A percentile compares a stretch with the other conserved stretches of the same genome.
Evolutionary conservation across 2,797 vertebrate species (phyloP).

Genomic region (Champsocephalus esox): DNA sequence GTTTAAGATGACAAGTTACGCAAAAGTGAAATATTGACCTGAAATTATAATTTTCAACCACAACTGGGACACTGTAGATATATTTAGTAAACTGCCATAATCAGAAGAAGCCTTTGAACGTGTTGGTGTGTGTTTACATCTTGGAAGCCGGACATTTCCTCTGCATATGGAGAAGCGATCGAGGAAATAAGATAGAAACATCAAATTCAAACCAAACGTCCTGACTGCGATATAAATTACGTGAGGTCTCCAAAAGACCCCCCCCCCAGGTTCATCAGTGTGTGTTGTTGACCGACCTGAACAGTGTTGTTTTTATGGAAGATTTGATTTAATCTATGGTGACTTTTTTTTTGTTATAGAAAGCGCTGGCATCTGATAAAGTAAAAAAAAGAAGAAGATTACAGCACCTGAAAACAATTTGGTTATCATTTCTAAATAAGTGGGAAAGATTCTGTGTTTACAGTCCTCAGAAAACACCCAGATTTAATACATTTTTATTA

Average conservation of each 20-base stretch:
- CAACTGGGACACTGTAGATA: neutral
- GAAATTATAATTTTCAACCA: neutral
- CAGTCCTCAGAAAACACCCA: neutral
- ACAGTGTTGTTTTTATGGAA: neutral
- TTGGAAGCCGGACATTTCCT: constrained; percentile 19
- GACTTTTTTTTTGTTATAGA: neutral
- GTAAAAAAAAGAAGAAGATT: no score
- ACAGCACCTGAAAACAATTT: neutral
- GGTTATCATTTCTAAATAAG: neutral
- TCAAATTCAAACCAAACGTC: constrained; percentile 34
- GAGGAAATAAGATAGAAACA: constrained; percentile 22
- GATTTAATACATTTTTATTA: neutral
- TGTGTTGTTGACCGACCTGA: neutral
- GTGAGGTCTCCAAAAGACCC: neutral
- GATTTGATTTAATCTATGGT: neutral
- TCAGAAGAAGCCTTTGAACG: neutral
- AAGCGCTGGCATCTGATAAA: no score
- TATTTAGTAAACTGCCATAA: neutral
- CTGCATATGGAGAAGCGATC: constrained; percentile 14
- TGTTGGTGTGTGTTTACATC: neutral
- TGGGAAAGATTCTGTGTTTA: no score
- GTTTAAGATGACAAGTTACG: neutral
- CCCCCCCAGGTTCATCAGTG: neutral
- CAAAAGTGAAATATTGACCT: neutral
- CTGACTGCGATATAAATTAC: constrained; percentile 12